Base-by-base conservation (phyloP, 37 sponge, comb jelly and placozoan species). In the Axinella damicornis region DNA sequence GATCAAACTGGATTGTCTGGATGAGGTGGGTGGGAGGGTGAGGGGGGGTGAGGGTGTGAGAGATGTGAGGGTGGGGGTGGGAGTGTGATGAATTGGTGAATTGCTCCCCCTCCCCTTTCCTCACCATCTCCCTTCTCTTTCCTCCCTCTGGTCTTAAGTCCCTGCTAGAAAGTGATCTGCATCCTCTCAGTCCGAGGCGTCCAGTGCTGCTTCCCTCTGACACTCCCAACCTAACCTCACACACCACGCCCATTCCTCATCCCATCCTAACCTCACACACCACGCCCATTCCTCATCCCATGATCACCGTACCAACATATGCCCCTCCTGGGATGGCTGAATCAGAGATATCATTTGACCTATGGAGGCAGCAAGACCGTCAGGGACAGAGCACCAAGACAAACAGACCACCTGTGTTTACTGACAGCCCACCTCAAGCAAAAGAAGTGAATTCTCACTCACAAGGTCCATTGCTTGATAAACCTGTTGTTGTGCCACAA, bases 281-380 rank as follows among this genome's bases (percentile, higher is more conserved):
- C 2, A 33, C 28, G 9, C 17, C 37, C 27, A 33, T 65, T 33
- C 0, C 69, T 79, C 15, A 52, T 27, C 32, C 80, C 2, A 14
- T 52, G 34, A 27, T 67, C 35, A 46, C 46, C 4, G 61, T 82
- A 28, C 73, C 71, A 16, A 56, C 30, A 41, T 82, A 57, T 36
- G 38, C 60, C 57, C 37, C 71, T 20, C 82, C 82, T 38, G 82
- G 82, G 5, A 22, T 20, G 28, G 62, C 31, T 2, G 82, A 82
- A 0, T 19, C 25, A 25, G 71, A 82, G 46, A 39, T 82, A 38
- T 17, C 73, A 46, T 9, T 46, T 12, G 46, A 46, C 6, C 46
- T 12, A 46, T 46, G 46, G 46, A 46, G 9, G 9, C 46, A 46
- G 9, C 6, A 46, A 9, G 9, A 46, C 46, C 4, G 46, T n/a